Base-by-base conservation (phyloP, 2,888 invertebrate species). In the Pachymerium ferrugineum region DNA sequence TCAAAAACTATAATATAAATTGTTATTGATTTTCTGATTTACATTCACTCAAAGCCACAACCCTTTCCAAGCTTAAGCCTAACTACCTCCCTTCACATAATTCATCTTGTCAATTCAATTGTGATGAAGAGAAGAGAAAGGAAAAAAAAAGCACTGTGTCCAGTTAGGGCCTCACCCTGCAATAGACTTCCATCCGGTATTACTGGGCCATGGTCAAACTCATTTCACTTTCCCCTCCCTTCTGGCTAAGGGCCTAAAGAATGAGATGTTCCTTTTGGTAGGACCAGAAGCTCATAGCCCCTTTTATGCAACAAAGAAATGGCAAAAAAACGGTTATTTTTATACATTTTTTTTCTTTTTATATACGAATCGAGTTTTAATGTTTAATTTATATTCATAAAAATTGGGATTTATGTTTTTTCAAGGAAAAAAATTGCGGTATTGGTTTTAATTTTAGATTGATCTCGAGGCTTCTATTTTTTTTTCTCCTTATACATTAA, bases 1-100 rank as follows among this genome's bases (percentile, higher is more conserved):
- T 54, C 54, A 54, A 54, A 54, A 54, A 54, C 10, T 54, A 25
- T 54, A n/a, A 54, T 54, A 54, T 54, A 54, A 54, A 54, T 54
- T 54, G 54, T 54, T 54, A 54, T 54, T 54, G 54, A 54, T 54
- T 54, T 54, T 54, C 54, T 54, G 54, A 54, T 54, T 54, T 54
- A 54, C 25, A 54, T 54, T 54, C 54, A 54, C 54, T 54, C 54
- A 54, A 54, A 54, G 54, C 54, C n/a, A n/a, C n/a, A n/a, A n/a
- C n/a, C n/a, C n/a, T n/a, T n/a, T n/a, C n/a, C n/a, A n/a, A n/a
- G n/a, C n/a, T n/a, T 54, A 54, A 54, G 54, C 54, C 54, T 54
- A 54, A 54, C 54, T 54, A 28, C 54, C 54, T 54, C 54, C 54
- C 54, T 54, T 54, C 54, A 54, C 54, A 28, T 28, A 54, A 54